A percentile compares a stretch with the other conserved stretches of the same genome.
Evolutionary conservation across 2,113 vertebrate species (phyloP).

Genomic region (Anhinga anhinga): DNA sequence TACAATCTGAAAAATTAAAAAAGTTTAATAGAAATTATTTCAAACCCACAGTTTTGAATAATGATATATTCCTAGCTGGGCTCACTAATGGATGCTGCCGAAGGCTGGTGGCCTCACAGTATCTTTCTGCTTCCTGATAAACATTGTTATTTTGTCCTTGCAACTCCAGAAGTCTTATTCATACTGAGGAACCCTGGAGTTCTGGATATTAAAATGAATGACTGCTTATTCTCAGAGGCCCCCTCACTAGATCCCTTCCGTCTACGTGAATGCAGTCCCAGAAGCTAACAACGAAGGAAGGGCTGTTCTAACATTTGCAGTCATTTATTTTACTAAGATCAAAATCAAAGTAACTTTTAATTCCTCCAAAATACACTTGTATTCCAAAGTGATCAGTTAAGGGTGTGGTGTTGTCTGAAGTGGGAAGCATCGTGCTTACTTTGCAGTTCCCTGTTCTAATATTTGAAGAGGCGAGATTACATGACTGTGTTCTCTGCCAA

Average conservation of each 20-base stretch:
- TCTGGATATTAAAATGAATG: neutral
- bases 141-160: neutral
- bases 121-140: neutral
- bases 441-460: neutral
- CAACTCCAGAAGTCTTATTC: neutral
- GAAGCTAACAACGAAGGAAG: neutral
- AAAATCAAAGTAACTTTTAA: neutral
- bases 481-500: rapidly evolving
- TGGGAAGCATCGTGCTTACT: neutral
- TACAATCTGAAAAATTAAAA: neutral
- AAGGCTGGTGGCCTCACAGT: neutral
- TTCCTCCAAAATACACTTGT: neutral
- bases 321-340: neutral
- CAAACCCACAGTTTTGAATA: neutral
- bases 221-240: neutral
- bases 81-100: neutral
- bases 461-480: neutral
- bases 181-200: neutral
- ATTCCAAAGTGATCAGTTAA: neutral
- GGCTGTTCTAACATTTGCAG: neutral
- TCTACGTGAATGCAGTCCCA: neutral
- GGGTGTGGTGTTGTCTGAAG: neutral
- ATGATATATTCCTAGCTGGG: neutral
- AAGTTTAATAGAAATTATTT: neutral
- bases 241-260: neutral